These are phyloP conservation scores for Craseonycteris thonglongyai DNA, from an alignment of 2,113 vertebrate species.

Conservation along the genomic window DNA sequence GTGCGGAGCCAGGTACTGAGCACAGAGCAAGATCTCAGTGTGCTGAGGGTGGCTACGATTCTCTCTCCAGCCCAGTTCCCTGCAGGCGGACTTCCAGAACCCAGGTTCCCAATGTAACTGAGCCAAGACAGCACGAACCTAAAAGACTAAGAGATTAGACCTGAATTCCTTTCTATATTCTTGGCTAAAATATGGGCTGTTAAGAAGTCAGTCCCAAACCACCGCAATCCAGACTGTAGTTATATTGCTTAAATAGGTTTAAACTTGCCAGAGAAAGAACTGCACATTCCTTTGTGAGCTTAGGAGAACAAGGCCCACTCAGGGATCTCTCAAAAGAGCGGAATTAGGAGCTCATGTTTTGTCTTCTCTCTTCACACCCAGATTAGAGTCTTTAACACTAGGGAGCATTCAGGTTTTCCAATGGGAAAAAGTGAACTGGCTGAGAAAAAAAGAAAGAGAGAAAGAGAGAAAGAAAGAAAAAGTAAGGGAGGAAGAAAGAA, in stretches of 20 bases:
- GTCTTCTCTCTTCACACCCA: not conserved
- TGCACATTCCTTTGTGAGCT: not conserved
- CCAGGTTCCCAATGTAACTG: not conserved
- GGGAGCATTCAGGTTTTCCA: not conserved
- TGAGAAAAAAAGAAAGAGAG: not conserved
- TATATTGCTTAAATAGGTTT: not conserved
- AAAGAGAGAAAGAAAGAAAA: no score
- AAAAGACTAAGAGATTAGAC: not conserved
- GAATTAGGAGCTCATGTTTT: not conserved
- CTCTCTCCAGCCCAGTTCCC: not conserved
- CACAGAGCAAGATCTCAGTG: not conserved
- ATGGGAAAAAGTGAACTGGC: not conserved
- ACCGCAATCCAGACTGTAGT: not conserved
- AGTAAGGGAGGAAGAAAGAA: no score
- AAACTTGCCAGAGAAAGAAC: not conserved
- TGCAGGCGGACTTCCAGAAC: not conserved
- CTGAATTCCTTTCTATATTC: not conserved
- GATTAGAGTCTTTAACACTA: not conserved
- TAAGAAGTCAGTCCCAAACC: not conserved
- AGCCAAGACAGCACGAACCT: not conserved
- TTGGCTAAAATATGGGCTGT: not conserved
- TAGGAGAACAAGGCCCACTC: not conserved
- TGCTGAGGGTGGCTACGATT: not conserved
- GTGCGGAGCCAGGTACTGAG: accelerated
- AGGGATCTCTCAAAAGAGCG: not conserved